Base-by-base conservation (phyloP, 53 echinoderm and acorn worm species). In the Actinopyga echinites region DNA sequence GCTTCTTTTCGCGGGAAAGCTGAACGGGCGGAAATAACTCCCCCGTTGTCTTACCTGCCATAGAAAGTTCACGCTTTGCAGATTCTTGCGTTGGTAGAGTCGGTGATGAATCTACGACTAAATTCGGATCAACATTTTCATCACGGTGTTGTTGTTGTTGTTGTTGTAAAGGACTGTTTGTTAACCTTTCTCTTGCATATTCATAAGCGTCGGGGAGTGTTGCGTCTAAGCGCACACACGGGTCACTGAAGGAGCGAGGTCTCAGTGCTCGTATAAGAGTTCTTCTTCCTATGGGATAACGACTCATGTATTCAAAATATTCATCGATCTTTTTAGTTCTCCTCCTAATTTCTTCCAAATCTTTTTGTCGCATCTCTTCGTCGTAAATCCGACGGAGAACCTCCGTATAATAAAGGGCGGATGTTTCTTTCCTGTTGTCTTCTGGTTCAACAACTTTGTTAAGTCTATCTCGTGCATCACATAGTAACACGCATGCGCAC, bases 401-500 rank as follows among this genome's bases (percentile, higher is more conserved):
- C 21, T 77, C 77, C 21, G 52, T 32, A 55, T 77, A 75, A 19
- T 53, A 53, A 30, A 77, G 26, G 8, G 71, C 2, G 19, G 71
- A 26, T 34, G 77, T 12, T 21, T 77, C 77, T 55, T 77, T 77
- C 19, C 54, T 77, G 11, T 26, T 12, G 1, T 77, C 77, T 6
- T 55, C 77, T 32, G 77, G 54, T 30, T 77, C 77, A 15, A 56
- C 44, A 23, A 19, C 56, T 31, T 52, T 54, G 73, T 73, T 86
- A 3, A 78, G 61, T 44, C 83, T 83, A 77, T 95, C 95, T 12
- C 89, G 90, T 4, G 93, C 95, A 37, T 93, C 93, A 49, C 90
- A 90, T 59, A 93, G 74, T 35, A 93, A 63, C 54, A 95, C 93
- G 57, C 95, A 95, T 38, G 95, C 95, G 65, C 95, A 95, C 87